Evolutionary conservation across 2,797 vertebrate genomes (phyloP).

Genomic region (Poecilia velifera): DNA sequence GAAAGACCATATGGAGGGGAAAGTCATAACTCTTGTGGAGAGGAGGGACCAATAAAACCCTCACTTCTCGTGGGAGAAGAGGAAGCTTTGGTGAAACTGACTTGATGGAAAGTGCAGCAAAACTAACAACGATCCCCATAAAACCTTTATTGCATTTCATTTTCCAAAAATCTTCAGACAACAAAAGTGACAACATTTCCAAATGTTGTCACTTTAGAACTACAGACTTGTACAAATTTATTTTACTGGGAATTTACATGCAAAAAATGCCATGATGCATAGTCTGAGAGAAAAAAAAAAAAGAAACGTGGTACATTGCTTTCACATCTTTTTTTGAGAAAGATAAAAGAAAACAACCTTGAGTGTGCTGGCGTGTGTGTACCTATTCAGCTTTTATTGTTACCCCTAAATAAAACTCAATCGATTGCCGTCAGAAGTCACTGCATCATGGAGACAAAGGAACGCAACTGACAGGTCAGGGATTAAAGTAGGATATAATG

Average conservation of each 20-base stretch:
- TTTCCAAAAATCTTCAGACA: not conserved
- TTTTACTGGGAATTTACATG: not conserved
- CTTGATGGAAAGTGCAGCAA: constrained; percentile 25
- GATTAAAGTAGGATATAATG: not conserved
- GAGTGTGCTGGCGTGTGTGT: not conserved
- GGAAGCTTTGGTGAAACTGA: constrained; percentile 17
- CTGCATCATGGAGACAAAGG: not conserved
- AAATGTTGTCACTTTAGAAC: not conserved
- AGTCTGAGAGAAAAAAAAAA: not conserved
- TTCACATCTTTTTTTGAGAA: not conserved
- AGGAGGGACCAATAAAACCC: constrained; percentile 31
- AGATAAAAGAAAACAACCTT: not conserved
- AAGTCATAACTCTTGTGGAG: constrained; percentile 31
- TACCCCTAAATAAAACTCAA: not conserved
- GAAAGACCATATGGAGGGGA: constrained; percentile 40
- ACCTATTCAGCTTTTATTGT: not conserved
- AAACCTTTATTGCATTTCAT: constrained; percentile 13
- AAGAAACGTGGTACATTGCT: not conserved
- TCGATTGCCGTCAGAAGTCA: not conserved
- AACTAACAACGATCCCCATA: not conserved
- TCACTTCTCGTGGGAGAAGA: constrained; percentile 32
- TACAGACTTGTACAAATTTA: not conserved
- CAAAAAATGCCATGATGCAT: not conserved
- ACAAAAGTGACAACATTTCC: not conserved
- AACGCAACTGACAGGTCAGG: not conserved